Evolutionary conservation across 2,113 vertebrate genomes (phyloP).

Genomic region (Oostethus manadensis): DNA sequence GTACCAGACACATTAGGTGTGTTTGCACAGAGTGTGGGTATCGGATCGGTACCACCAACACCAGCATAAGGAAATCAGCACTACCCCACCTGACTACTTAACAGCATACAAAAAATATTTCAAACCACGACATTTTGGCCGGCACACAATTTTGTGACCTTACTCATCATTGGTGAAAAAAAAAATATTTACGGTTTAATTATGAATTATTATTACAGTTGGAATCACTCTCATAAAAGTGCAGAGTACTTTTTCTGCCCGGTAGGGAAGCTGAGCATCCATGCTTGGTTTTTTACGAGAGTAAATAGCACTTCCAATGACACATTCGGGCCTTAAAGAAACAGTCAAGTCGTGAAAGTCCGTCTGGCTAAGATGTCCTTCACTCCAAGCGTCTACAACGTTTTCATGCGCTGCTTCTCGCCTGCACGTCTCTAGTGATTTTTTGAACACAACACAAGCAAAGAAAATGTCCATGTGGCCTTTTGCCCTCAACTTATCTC

Average conservation of each 20-base stretch:
- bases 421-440: neutral
- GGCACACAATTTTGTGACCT: no score
- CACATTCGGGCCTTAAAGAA: neutral
- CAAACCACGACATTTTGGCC: no score
- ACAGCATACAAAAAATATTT: no score
- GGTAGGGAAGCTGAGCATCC: neutral
- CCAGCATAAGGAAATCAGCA: no score
- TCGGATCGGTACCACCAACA: no score
- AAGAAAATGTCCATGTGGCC: neutral
- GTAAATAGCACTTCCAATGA: neutral
- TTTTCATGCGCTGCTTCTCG: neutral
- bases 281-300: neutral
- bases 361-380: neutral
- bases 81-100: no score
- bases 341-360: neutral
- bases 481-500: neutral
- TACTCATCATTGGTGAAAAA: no score
- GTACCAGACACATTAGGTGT: no score
- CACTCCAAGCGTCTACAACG: neutral
- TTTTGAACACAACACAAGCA: neutral
- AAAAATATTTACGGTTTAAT: no score
- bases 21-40: neutral
- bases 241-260: neutral
- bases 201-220: conserved; percentile 25
- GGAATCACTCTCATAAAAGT: conserved; percentile 3